Percentiles rank a stretch among this genome's conserved stretches.
Evolutionary conservation across 1,140 invertebrate genomes (phyloP).

Genomic region (Oncopodura yosiiana): DNA sequence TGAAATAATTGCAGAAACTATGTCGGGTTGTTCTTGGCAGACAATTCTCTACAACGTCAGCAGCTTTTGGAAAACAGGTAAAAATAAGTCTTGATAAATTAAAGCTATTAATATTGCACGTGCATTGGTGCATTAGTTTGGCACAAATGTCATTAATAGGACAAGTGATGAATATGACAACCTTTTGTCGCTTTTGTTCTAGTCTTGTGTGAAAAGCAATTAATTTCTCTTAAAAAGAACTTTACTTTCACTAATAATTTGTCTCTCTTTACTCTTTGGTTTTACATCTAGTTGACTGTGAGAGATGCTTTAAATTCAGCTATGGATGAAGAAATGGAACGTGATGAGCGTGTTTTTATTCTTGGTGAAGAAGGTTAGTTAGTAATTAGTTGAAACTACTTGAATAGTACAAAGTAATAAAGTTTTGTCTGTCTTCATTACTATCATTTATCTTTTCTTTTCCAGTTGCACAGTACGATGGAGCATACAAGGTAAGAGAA

Average conservation of each 20-base stretch:
- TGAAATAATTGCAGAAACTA: constrained; percentile 9
- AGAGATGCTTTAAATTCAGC: constrained; percentile 94
- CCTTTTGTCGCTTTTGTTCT: background rate
- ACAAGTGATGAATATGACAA: background rate
- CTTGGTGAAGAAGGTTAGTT: constrained; percentile 96
- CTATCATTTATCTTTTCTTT: no score
- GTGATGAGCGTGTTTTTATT: constrained; percentile 88
- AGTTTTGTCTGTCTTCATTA: no score
- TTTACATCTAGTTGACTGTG: constrained; percentile 62
- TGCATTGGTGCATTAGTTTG: background rate
- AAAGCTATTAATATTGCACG: background rate
- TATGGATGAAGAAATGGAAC: constrained; percentile 92
- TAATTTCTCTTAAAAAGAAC: background rate
- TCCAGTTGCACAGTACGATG: constrained; percentile 28
- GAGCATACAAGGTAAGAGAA: constrained; percentile 29
- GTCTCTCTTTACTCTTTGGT: no score
- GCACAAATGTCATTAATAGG: background rate
- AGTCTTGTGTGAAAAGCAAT: background rate
- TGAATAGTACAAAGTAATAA: constrained; percentile 58
- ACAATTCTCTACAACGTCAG: constrained; percentile 26
- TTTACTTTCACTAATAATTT: no score
- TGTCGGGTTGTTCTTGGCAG: constrained; percentile 20
- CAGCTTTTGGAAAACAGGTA: constrained; percentile 24
- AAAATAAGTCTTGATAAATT: background rate
- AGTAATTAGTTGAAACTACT: constrained; percentile 93